These are phyloP conservation scores for Tribolium freemani DNA, from an alignment of 2,888 invertebrate genomes.

Conservation along the genomic window DNA sequence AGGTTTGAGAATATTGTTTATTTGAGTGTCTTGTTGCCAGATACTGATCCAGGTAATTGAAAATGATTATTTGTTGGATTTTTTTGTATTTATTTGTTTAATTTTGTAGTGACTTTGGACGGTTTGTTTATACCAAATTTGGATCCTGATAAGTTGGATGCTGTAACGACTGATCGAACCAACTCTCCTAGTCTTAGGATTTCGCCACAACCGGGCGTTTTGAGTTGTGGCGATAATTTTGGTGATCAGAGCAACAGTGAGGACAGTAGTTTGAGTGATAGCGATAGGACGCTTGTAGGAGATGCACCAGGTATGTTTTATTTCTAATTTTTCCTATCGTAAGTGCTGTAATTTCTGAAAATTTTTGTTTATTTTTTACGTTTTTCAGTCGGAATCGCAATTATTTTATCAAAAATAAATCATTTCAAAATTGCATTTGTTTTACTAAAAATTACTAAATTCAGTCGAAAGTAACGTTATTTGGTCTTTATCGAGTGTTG, in stretches of 20 bases:
- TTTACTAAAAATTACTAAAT: no score
- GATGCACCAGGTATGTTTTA: slow-evolving; percentile 69
- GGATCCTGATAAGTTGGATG: slow-evolving; percentile 58
- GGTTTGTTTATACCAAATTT: slow-evolving; percentile 71
- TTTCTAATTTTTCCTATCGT: not conserved
- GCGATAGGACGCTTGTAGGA: slow-evolving; percentile 76
- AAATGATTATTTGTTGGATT: not conserved
- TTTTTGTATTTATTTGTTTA: slow-evolving; percentile 25
- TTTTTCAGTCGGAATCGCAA: no score
- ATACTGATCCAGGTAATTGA: slow-evolving; percentile 70
- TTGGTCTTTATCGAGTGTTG: no score
- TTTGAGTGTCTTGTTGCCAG: slow-evolving; percentile 75
- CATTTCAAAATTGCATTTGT: no score
- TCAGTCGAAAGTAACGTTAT: no score
- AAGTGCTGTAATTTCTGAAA: not conserved
- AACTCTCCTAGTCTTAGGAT: slow-evolving; percentile 59
- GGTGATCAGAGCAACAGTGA: slow-evolving; percentile 81
- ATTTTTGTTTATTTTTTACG: slow-evolving; percentile 6
- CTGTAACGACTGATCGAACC: slow-evolving; percentile 54
- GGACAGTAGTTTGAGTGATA: slow-evolving; percentile 83
- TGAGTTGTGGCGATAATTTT: slow-evolving; percentile 59
- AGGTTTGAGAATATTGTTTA: slow-evolving; percentile 75
- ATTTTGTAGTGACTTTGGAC: slow-evolving; percentile 67
- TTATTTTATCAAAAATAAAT: no score
- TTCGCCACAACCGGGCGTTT: slow-evolving; percentile 61